Percentiles rank a stretch among this genome's conserved stretches.
Evolutionary conservation across 1,140 invertebrate species (phyloP).

Genomic region (Matsumurasca onukii): DNA sequence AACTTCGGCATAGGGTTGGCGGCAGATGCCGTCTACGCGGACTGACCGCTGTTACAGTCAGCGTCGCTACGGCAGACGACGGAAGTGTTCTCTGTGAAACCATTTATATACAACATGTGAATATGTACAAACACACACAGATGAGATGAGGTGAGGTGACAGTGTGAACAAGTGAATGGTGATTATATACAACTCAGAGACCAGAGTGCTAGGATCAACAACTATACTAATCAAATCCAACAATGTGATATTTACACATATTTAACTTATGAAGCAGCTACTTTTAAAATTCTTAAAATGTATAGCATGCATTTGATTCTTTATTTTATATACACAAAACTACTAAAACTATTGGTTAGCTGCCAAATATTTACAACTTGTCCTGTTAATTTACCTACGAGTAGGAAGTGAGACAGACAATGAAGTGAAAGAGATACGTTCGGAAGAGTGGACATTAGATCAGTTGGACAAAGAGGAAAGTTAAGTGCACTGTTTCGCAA

Average conservation of each 20-base stretch:
- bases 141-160: constrained; percentile 12
- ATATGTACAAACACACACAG: not conserved
- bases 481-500: constrained; percentile 18
- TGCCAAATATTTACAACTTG: not conserved
- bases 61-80: constrained; percentile 57
- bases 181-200: no score
- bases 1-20: constrained; percentile 59
- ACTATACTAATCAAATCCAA: no score
- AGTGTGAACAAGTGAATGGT: not conserved
- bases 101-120: constrained; percentile 30
- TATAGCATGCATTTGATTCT: constrained; percentile 19
- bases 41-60: constrained; percentile 64
- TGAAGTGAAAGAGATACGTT: constrained; percentile 6
- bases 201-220: no score
- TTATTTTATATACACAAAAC: constrained; percentile 7
- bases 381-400: not conserved
- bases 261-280: no score
- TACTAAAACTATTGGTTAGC: not conserved
- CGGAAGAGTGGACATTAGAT: not conserved
- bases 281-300: not conserved
- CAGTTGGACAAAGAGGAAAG: not conserved
- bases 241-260: no score
- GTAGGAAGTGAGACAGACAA: constrained; percentile 18
- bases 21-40: constrained; percentile 62
- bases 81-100: constrained; percentile 39